Percentiles rank a stretch among this genome's conserved stretches.
Conservation (phyloP, 1,140 invertebrate genomes). For the Scaptomyza pallida region DNA sequence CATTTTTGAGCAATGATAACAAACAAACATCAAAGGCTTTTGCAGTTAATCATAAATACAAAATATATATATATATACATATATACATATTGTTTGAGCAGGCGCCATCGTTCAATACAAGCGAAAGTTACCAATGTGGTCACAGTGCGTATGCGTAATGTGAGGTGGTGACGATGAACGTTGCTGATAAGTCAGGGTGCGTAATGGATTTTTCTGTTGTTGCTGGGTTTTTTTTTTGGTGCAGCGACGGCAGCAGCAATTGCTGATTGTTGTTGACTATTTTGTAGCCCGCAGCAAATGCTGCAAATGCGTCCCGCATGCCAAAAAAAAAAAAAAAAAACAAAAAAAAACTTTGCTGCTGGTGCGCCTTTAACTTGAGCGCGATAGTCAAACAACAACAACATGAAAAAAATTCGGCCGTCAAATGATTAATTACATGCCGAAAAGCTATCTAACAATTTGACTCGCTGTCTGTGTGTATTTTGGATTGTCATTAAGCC, state of each 20-base stretch:
- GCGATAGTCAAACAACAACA: conserved; percentile 12
- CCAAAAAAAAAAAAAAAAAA: too few relatives aligned
- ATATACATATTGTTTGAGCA: too few relatives aligned
- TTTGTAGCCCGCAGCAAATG: conserved; percentile 62
- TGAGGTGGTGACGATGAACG: conserved; percentile 52
- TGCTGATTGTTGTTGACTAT: conserved; percentile 32
- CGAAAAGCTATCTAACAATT: conserved; percentile 82
- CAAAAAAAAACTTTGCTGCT: conserved; percentile 9
- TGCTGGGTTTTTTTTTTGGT: conserved; percentile 18
- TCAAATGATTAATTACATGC: conserved; percentile 82
- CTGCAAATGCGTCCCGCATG: conserved; percentile 65
- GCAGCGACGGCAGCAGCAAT: neutral
- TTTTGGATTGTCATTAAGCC: conserved; percentile 76
- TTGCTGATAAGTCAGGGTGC: conserved; percentile 52
- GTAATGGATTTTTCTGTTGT: conserved; percentile 65
- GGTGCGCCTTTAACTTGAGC: conserved; percentile 23
- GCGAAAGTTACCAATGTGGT: conserved; percentile 27
- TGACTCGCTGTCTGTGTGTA: conserved; percentile 59
- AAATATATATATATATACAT: conserved; percentile 16
- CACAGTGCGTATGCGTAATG: conserved; percentile 71
- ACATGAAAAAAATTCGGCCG: conserved; percentile 40
- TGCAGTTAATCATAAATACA: conserved; percentile 55
- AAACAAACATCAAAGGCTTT: conserved; percentile 2
- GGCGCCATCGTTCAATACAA: conserved; percentile 32
- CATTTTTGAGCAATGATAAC: too few relatives aligned